Evolutionary conservation across 2,113 vertebrate species (phyloP), one percentile per base, ranked within the genome.

Genomic region (Cisticola juncidis): DNA sequence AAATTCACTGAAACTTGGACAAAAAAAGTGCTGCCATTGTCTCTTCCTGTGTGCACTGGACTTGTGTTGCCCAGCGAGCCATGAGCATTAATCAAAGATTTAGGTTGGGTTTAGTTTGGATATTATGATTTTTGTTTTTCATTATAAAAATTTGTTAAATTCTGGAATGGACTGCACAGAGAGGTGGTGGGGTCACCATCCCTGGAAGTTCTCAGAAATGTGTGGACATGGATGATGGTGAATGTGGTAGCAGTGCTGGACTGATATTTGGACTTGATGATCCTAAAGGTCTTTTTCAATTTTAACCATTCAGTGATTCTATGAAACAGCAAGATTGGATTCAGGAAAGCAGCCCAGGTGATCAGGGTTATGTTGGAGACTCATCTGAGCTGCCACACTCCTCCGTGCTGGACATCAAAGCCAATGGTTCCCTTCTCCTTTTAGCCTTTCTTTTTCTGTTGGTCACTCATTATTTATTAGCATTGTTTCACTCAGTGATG

Each of bases 1-100:
- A 65, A 94, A 91, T 44, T 51, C 84, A 47, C 36, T 20, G 70
- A 89, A 92, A 50, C 79, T 90, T 38, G 26, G 42, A 69, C 40
- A 19, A n/a, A 61, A 88, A 25, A 15, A 10, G 14, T 29, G 21
- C 40, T 81, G 18, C 12, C 50, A 42, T 9, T 73, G 22, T 19
- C 47, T 78, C 38, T 45, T 47, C 28, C 2, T 10, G 9, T 13
- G 36, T 38, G 17, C 18, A 8, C 17, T 48, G 65, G 65, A 23
- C 29, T 50, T 21, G 28, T 45, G 64, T 16, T 26, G 14, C 33
- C 26, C n/a, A 66, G 42, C 2, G 28, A 92, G 26, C 21, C n/a
- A 9, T 0, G 1, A 62, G 4, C 8, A 21, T 57, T 42, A 35
- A 58, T 13, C 47, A 45, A 14, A 62, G 1, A 5, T 36, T 77